Percentiles rank a stretch among this genome's conserved stretches.
phyloP scores from a whole-genome alignment of 2,113 vertebrate genomes.

The Carassius carassius region DNA sequence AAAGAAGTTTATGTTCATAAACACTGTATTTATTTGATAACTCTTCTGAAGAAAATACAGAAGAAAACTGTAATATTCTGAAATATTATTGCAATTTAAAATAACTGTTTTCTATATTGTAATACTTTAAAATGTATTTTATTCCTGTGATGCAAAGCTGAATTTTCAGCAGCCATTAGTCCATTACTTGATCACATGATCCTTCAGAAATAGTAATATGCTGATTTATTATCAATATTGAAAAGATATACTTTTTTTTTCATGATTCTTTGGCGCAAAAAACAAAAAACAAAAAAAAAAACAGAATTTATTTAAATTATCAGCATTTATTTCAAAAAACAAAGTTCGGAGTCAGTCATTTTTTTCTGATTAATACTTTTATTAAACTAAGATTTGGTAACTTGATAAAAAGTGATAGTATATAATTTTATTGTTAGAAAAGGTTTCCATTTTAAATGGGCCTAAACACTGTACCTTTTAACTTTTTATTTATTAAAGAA shows the following conservation, averaged over 20 bases:
- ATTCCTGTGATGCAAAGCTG: background rate
- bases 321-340: too few relatives aligned
- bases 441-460: too few relatives aligned
- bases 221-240: background rate
- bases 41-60: background rate
- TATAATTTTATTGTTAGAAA: too few relatives aligned
- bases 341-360: too few relatives aligned
- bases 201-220: background rate
- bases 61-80: background rate
- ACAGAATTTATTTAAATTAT: too few relatives aligned
- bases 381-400: too few relatives aligned
- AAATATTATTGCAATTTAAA: background rate
- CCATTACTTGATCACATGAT: too few relatives aligned
- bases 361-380: too few relatives aligned
- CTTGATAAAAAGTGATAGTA: too few relatives aligned
- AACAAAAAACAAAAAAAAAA: background rate
- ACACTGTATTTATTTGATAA: background rate
- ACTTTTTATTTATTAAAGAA: too few relatives aligned
- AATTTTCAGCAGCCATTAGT: background rate
- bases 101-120: background rate
- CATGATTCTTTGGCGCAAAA: background rate
- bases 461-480: too few relatives aligned
- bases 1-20: background rate
- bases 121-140: background rate
- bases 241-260: background rate